Base-by-base conservation (phyloP, 2,113 vertebrate genomes). In the Daboia siamensis region DNA sequence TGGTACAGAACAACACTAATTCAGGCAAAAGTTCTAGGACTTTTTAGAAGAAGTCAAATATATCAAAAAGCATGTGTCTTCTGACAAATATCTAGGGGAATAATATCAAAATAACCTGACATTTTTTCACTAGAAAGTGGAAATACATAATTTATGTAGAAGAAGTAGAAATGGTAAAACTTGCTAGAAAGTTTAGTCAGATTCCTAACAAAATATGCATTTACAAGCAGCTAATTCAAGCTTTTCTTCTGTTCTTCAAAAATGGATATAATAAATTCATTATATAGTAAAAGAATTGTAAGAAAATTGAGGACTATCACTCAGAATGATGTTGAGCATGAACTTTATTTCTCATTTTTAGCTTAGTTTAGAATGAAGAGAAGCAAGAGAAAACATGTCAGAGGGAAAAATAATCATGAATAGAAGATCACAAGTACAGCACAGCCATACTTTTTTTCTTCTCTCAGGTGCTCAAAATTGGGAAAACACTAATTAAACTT, bases 11-110 rank as follows among this genome's bases (percentile, higher is more conserved):
- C 24, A 93, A 69, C 90, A 86, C 23, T 20, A 29, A 93, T 84
- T 95, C 92, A 92, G 15, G 23, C 86, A 92, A 85, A 57, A 95
- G 90, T 95, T 91, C 55, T 39, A 95, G 94, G 59, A 80, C 33
- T 39, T 80, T 80, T 80, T 39, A 80, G 33, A 3, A n/a, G 13
- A n/a, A 74, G n/a, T 20, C 69, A 80, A 80, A 80, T 80, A 80
- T 80, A 48, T 93, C 80, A 93, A 93, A 80, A 94, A 96, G 0
- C 0, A 59, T 92, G 84, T 91, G 0, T 91, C 3, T 94, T 90
- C 91, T 44, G 39, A 17, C 9, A 86, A 29, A 0, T 64, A 39
- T 92, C 51, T 91, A 33, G 89, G 23, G 74, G 90, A 93, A 93
- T 74, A 94, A 84, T 88, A 39, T 17, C 5, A 48, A 33, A 94